Conservation (phyloP, 1,140 invertebrate species). For the Lordiphosa mommai region DNA sequence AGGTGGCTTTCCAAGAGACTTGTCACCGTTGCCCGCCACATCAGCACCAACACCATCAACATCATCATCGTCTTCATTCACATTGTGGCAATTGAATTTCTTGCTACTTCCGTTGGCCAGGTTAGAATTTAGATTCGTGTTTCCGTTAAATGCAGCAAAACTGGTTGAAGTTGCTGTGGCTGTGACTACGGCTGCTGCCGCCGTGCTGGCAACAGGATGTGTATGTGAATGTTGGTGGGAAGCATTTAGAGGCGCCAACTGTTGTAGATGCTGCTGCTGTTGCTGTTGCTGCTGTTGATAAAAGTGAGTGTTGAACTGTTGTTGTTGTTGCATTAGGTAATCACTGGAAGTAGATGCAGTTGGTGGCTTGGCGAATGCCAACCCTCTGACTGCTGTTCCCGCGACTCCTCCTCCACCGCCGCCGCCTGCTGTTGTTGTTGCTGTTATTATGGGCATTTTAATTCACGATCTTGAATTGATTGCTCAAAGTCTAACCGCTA, state of each 20-base stretch:
- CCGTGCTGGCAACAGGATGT: conserved; percentile 49
- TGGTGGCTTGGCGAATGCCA: conserved; percentile 25
- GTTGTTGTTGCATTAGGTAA: conserved; percentile 57
- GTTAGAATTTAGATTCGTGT: conserved; percentile 78
- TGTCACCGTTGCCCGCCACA: conserved; percentile 43
- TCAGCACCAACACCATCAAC: conserved; percentile 15
- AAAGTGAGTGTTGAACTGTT: conserved; percentile 58
- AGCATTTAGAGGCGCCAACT: conserved; percentile 64
- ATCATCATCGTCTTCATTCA: conserved; percentile 20
- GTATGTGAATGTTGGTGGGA: conserved; percentile 57
- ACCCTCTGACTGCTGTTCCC: conserved; percentile 19
- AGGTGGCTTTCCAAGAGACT: conserved; percentile 26
- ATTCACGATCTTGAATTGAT: conserved; percentile 17
- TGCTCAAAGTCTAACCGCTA: not conserved
- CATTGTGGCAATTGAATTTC: conserved; percentile 61
- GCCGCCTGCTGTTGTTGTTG: conserved; percentile 35
- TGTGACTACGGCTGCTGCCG: conserved; percentile 5
- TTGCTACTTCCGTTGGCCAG: conserved; percentile 72
- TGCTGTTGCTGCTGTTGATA: conserved; percentile 53
- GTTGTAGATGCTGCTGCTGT: conserved; percentile 36
- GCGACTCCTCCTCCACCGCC: conserved; percentile 20
- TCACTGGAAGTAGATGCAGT: conserved; percentile 40
- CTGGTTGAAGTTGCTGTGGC: conserved; percentile 48
- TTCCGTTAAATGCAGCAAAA: conserved; percentile 79
- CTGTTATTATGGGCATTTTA: conserved; percentile 53